Evolutionary conservation across 2,113 vertebrate genomes (phyloP).

Genomic region (human): GRCh38 chr4:31357001-31357500

Average conservation of each 20-base stretch:
- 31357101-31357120: not conserved
- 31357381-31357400: not conserved
- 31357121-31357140: not conserved
- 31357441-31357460: not conserved
- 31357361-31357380: not conserved
- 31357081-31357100: not conserved
- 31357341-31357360: not conserved
- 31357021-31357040: no score
- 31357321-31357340: not conserved
- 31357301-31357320: not conserved
- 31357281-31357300: not conserved
- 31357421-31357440: not conserved
- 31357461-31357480: not conserved
- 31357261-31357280: not conserved
- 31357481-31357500: not conserved
- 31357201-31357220: not conserved
- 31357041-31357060: no score
- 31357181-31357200: not conserved
- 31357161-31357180: not conserved
- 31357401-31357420: not conserved
- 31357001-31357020: no score
- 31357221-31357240: not conserved
- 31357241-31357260: not conserved
- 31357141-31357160: not conserved
- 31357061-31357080: no score